Conservation (phyloP, 2,888 invertebrate genomes). For the Polymixis flavicincta region DNA sequence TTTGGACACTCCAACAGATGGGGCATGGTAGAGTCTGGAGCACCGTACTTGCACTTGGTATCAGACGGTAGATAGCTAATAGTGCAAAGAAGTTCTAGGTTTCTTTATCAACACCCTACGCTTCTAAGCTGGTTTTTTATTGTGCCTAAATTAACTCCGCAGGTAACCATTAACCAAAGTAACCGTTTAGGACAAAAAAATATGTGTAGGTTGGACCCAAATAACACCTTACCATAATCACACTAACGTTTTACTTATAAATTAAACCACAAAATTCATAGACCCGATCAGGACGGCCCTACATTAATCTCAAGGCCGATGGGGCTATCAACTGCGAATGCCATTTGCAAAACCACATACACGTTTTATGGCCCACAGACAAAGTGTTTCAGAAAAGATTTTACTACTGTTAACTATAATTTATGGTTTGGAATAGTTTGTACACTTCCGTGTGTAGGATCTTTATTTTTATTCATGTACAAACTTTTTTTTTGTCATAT, state of each 20-base stretch:
- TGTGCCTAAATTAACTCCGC: not conserved
- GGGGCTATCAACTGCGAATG: constrained; percentile 36
- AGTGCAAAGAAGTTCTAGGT: too few species aligned
- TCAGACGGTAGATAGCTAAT: too few species aligned
- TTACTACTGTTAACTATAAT: constrained; percentile 7
- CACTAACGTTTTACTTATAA: constrained; percentile 3
- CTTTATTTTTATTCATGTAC: not conserved
- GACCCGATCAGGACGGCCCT: constrained; percentile 48
- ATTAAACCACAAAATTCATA: constrained; percentile 43
- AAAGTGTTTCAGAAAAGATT: constrained; percentile 21
- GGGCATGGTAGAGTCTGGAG: too few species aligned
- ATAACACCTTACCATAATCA: not conserved
- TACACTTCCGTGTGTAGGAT: not conserved
- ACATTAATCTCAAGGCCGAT: constrained; percentile 50
- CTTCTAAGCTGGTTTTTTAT: not conserved
- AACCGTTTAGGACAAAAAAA: not conserved
- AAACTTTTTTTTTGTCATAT: too few species aligned
- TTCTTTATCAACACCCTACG: too few species aligned
- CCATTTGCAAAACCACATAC: constrained; percentile 43
- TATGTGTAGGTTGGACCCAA: not conserved
- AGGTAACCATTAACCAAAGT: not conserved
- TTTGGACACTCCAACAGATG: too few species aligned
- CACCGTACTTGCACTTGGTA: too few species aligned
- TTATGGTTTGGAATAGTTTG: not conserved
- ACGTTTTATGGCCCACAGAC: constrained; percentile 35